A percentile compares a stretch with the other conserved stretches of the same genome.
phyloP scores from a whole-genome alignment of 2,888 invertebrate genomes.

The Uropetala carovei region DNA sequence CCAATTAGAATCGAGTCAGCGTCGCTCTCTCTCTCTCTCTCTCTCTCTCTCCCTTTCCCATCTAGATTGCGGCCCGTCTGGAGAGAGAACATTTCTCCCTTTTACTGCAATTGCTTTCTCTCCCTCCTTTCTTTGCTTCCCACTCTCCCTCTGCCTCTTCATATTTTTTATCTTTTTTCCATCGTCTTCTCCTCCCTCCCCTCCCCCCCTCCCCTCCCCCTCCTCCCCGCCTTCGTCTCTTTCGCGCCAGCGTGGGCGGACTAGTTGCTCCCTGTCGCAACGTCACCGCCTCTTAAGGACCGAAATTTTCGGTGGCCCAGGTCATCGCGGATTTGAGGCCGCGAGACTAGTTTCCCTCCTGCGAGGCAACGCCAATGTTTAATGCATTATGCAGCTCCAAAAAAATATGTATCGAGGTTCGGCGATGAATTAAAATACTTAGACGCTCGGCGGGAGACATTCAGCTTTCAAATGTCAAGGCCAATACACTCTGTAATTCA shows the following conservation, averaged over 20 bases:
- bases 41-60: no score
- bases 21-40: no score
- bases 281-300: constrained; percentile 4
- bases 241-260: neutral
- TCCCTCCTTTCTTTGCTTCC: no score
- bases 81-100: no score
- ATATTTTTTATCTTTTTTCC: neutral
- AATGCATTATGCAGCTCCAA: neutral
- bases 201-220: neutral
- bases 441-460: neutral
- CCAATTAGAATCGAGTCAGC: no score
- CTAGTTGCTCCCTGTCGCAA: neutral
- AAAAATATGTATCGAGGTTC: neutral
- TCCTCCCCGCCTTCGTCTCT: neutral
- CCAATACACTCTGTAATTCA: neutral
- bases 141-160: neutral
- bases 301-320: constrained; percentile 24
- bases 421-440: neutral
- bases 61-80: no score
- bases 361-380: neutral
- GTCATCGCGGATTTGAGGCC: neutral
- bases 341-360: neutral
- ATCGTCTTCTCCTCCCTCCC: neutral
- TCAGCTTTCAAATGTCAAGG: neutral
- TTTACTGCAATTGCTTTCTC: no score